Percentiles rank a stretch among this genome's conserved stretches.
These are phyloP conservation scores for Eurytoma californica DNA, from an alignment of 2,888 invertebrate genomes.

Conservation along the genomic window DNA sequence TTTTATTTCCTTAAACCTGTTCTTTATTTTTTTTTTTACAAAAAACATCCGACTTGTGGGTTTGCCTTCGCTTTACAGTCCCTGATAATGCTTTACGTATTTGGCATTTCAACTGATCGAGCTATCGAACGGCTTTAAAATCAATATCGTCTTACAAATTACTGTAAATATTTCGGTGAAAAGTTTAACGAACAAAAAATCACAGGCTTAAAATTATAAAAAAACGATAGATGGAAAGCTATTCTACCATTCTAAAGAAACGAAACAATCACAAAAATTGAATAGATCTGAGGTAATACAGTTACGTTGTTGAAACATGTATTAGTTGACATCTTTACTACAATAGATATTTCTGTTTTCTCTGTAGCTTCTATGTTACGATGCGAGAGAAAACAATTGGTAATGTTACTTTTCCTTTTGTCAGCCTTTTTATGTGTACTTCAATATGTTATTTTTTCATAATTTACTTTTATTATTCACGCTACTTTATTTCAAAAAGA, in stretches of 20 bases:
- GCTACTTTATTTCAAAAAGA: slow-evolving; percentile 33
- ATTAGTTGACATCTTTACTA: slow-evolving; percentile 27
- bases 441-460: slow-evolving; percentile 34
- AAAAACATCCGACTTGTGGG: slow-evolving; percentile 13
- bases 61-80: slow-evolving; percentile 19
- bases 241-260: slow-evolving; percentile 14
- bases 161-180: slow-evolving; percentile 33
- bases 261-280: slow-evolving; percentile 18
- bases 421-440: slow-evolving; percentile 52
- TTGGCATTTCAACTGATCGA: slow-evolving; percentile 52
- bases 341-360: slow-evolving; percentile 31
- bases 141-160: slow-evolving; percentile 31
- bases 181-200: slow-evolving; percentile 30
- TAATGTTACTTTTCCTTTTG: slow-evolving; percentile 50
- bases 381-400: slow-evolving; percentile 42
- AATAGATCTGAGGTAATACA: slow-evolving; percentile 43
- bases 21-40: slow-evolving; percentile 27
- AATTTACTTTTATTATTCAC: slow-evolving; percentile 25
- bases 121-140: slow-evolving; percentile 51
- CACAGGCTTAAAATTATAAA: slow-evolving; percentile 40
- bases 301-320: slow-evolving; percentile 32
- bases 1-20: slow-evolving; percentile 1
- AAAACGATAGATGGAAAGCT: slow-evolving; percentile 21
- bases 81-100: slow-evolving; percentile 49
- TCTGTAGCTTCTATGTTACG: slow-evolving; percentile 44